Evolutionary conservation across 2,113 vertebrate species (phyloP), one percentile per base, ranked within the genome.

Genomic region (Lasiurus borealis): DNA sequence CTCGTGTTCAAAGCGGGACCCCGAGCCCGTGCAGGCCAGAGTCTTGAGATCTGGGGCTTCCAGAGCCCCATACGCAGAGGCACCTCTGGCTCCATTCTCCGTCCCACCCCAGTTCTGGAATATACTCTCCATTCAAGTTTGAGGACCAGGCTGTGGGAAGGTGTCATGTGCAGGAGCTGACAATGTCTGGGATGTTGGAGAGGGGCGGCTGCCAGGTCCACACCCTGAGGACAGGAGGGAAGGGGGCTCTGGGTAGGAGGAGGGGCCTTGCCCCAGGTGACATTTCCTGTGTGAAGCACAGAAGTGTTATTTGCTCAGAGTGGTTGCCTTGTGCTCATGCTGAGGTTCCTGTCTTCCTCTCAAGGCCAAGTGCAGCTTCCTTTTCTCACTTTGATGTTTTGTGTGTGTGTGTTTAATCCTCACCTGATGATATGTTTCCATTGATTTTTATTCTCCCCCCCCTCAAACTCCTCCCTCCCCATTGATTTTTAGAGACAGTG

Each of bases 231-330:
- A 16, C 19, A 6, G 40, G 15, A 15, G 25, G 29, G 27, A 80
- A 34, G 52, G 16, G 8, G 52, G 36, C 4, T n/a, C 6, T 29
- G 1, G 19, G n/a, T 0, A 31, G 68, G 19, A 57, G 29, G 57
- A 68, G 13, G 40, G 48, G 1, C n/a, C 72, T 77, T 10, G n/a
- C 19, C 29, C 69, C n/a, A 8, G 34, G 46, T 7, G 11, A 15
- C 50, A 8, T 75, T 91, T 97, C 54, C 95, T 62, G 50, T 57
- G 64, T 23, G 27, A 91, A 78, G 36, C 78, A 8, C 50, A 27
- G 75, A 76, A 57, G 0, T 46, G 71, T 66, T 25, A 1, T 29
- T 19, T 85, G 86, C 19, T 71, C 54, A 3, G 80, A 57, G 7
- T 48, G 6, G 15, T 59, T 66, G 40, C 19, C 16, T 44, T 8